Evolutionary conservation across 2,888 invertebrate species (phyloP).

Genomic region (Hypomecis atomaria): DNA sequence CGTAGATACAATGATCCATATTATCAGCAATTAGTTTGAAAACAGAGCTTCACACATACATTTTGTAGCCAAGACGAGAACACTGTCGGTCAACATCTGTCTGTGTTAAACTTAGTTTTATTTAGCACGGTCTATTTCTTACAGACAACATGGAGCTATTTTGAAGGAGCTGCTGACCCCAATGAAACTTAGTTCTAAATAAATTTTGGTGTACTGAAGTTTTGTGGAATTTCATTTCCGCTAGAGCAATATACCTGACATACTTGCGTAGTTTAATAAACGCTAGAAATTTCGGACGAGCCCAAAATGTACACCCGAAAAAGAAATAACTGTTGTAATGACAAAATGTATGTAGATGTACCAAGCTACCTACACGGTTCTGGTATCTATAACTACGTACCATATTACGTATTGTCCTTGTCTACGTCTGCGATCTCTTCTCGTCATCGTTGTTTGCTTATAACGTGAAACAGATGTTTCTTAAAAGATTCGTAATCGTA

Average conservation of each 20-base stretch:
- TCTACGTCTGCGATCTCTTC: conserved; percentile 20
- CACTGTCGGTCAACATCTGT: no score
- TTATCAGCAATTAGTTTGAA: no score
- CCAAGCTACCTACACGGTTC: background rate
- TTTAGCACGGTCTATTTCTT: conserved; percentile 3
- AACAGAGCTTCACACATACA: no score
- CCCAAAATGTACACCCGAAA: background rate
- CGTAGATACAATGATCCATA: no score
- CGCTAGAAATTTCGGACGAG: background rate
- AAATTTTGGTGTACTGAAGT: conserved; percentile 13
- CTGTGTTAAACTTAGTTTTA: conserved; percentile 6
- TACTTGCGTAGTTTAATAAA: conserved; percentile 4
- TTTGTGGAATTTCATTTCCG: conserved; percentile 9
- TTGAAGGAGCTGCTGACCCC: conserved; percentile 13
- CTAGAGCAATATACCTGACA: background rate
- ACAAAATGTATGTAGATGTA: background rate
- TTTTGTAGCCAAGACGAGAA: background rate
- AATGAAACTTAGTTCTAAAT: conserved; percentile 19
- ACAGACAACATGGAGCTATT: conserved; percentile 25
- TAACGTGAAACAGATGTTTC: conserved; percentile 33
- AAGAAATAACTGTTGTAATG: conserved; percentile 8
- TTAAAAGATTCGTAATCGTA: conserved; percentile 27
- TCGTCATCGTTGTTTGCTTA: conserved; percentile 41
- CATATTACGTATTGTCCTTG: conserved; percentile 19
- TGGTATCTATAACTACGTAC: background rate